Percentiles rank a stretch among this genome's conserved stretches.
phyloP scores from a whole-genome alignment of 92 coral and sea anemone species.

The Epizoanthus ramosus region DNA sequence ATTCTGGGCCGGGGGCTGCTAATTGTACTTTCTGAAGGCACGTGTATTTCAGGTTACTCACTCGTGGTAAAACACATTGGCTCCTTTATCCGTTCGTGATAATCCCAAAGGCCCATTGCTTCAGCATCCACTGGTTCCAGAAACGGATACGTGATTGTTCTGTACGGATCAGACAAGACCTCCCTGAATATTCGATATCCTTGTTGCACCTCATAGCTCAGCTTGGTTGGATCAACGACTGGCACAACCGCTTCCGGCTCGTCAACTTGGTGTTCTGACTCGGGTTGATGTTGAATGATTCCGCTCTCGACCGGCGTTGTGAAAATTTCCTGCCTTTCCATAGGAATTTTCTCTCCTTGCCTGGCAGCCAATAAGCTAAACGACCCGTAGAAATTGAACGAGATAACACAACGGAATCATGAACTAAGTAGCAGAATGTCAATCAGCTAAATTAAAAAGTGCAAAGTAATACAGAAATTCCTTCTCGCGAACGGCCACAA shows the following conservation, averaged over 20 bases:
- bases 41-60: conserved; percentile 58
- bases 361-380: not conserved
- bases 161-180: conserved; percentile 80
- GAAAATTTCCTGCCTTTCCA: conserved; percentile 35
- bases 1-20: not conserved
- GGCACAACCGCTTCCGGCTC: conserved; percentile 55
- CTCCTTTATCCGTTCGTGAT: conserved; percentile 84
- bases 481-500: conserved; percentile 54
- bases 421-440: conserved; percentile 4
- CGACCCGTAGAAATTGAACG: conserved; percentile 25
- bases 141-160: conserved; percentile 94
- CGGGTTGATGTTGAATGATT: conserved; percentile 22
- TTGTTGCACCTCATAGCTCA: conserved; percentile 91
- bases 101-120: conserved; percentile 93
- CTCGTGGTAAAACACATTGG: conserved; percentile 95
- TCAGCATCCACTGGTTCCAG: conserved; percentile 95
- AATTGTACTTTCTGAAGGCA: conserved; percentile 33
- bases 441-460: conserved; percentile 7
- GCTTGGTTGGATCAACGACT: conserved; percentile 72
- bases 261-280: conserved; percentile 47
- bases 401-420: conserved; percentile 33
- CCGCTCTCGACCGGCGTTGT: conserved; percentile 38
- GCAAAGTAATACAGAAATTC: conserved; percentile 35
- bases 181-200: conserved; percentile 90
- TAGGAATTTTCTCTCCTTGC: not conserved